Evolutionary conservation across 2,797 vertebrate species (phyloP).

Genomic region (Urophycis tenuis): DNA sequence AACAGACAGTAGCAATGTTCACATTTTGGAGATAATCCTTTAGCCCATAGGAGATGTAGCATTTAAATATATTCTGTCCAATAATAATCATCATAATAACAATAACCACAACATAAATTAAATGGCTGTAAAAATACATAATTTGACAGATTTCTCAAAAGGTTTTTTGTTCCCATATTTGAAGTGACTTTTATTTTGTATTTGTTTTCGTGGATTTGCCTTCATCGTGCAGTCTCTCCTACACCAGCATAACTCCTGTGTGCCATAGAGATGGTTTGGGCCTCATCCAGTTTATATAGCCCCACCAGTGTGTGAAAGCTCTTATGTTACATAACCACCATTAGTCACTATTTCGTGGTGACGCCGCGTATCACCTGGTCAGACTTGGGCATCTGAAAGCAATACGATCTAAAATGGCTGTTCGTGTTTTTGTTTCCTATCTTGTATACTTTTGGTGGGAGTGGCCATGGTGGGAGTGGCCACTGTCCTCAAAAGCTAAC

Average conservation of each 20-base stretch:
- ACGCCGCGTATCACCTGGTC: not conserved
- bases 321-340: not conserved
- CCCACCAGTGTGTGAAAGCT: not conserved
- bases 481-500: not conserved
- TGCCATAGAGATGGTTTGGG: conserved; percentile 24
- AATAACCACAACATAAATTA: not conserved
- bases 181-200: not conserved
- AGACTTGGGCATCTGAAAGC: not conserved
- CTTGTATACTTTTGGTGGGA: not conserved
- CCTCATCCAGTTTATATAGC: not conserved
- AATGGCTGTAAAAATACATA: not conserved
- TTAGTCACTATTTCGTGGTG: not conserved
- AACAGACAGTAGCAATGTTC: conserved; percentile 2
- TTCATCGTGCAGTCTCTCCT: conserved; percentile 9
- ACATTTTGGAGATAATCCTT: conserved; percentile 1
- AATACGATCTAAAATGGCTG: not conserved
- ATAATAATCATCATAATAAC: not conserved
- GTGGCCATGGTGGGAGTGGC: too few relatives aligned
- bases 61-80: not conserved
- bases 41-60: not conserved
- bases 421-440: not conserved
- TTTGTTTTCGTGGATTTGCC: not conserved
- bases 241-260: conserved; percentile 38
- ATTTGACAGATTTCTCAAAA: not conserved
- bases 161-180: conserved; percentile 1